Evolutionary conservation across 1,140 invertebrate species (phyloP).

Genomic region (Eufriesea mexicana): DNA sequence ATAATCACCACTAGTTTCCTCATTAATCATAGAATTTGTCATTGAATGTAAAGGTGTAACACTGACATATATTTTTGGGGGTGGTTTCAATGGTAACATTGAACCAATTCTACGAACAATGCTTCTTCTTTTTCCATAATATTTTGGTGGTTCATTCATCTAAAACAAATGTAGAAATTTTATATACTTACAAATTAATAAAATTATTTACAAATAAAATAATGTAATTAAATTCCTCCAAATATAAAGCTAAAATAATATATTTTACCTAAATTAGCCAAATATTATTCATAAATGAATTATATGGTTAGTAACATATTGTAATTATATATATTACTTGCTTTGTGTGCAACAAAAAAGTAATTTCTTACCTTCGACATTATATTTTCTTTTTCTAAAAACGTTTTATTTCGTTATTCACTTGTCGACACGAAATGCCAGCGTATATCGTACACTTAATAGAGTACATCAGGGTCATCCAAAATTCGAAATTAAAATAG

Average conservation of each 20-base stretch:
- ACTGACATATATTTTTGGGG: slow-evolving; percentile 81
- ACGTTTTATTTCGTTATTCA: not conserved
- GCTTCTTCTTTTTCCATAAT: slow-evolving; percentile 79
- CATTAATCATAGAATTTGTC: slow-evolving; percentile 81
- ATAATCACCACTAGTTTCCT: slow-evolving; percentile 72
- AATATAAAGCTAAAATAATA: not conserved
- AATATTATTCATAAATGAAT: not conserved
- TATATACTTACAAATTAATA: not conserved
- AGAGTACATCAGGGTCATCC: slow-evolving; percentile 45
- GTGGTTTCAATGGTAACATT: slow-evolving; percentile 78
- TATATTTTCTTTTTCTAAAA: not conserved
- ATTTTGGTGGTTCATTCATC: slow-evolving; percentile 75
- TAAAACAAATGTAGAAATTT: slow-evolving; percentile 50
- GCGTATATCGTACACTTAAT: slow-evolving; percentile 16
- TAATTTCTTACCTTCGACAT: slow-evolving; percentile 48
- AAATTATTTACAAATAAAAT: not conserved
- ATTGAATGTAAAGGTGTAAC: slow-evolving; percentile 81
- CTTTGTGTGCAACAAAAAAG: not conserved
- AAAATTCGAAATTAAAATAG: slow-evolving; percentile 66
- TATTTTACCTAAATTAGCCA: not conserved
- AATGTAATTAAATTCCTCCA: not conserved
- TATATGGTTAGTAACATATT: slow-evolving; percentile 43
- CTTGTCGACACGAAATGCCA: slow-evolving; percentile 8
- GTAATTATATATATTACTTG: slow-evolving; percentile 10
- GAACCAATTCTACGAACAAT: slow-evolving; percentile 80